A percentile compares a stretch with the other conserved stretches of the same genome.
Conservation (phyloP, 2,797 vertebrate species). For the Synaphobranchus kaupii region DNA sequence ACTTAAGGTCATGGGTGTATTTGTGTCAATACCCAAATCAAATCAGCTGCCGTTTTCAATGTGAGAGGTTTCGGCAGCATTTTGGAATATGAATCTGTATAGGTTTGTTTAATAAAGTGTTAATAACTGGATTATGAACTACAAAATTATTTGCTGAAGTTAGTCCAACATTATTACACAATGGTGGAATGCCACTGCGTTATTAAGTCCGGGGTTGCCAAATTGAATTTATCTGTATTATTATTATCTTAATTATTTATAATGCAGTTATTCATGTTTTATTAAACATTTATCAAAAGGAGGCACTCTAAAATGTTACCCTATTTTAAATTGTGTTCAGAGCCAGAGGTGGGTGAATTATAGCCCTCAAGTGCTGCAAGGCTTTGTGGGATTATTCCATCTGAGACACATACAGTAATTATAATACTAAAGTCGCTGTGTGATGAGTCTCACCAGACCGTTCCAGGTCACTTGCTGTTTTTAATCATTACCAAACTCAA, state of each 20-base stretch:
- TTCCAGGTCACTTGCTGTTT: conserved; percentile 58
- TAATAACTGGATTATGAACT: not conserved
- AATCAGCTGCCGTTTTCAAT: not conserved
- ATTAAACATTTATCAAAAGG: not conserved
- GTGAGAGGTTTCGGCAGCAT: not conserved
- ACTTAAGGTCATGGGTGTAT: not conserved
- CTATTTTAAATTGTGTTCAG: not conserved
- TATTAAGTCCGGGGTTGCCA: not conserved
- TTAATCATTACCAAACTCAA: conserved; percentile 49
- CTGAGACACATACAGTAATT: conserved; percentile 50
- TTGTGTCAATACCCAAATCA: not conserved
- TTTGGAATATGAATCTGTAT: not conserved
- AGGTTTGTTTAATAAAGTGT: not conserved
- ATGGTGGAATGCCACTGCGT: not conserved
- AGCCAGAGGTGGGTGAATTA: not conserved
- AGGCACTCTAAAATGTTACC: not conserved
- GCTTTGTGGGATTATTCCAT: conserved; percentile 37
- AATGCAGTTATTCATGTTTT: not conserved
- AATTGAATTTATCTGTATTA: not conserved
- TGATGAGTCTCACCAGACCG: conserved; percentile 43
- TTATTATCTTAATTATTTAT: conserved; percentile 7
- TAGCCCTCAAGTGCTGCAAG: not conserved
- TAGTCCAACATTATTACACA: not conserved
- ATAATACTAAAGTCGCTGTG: conserved; percentile 49
- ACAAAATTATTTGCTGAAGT: not conserved